phyloP scores from a whole-genome alignment of 2,888 invertebrate species.

The Sialis fuliginosa region DNA sequence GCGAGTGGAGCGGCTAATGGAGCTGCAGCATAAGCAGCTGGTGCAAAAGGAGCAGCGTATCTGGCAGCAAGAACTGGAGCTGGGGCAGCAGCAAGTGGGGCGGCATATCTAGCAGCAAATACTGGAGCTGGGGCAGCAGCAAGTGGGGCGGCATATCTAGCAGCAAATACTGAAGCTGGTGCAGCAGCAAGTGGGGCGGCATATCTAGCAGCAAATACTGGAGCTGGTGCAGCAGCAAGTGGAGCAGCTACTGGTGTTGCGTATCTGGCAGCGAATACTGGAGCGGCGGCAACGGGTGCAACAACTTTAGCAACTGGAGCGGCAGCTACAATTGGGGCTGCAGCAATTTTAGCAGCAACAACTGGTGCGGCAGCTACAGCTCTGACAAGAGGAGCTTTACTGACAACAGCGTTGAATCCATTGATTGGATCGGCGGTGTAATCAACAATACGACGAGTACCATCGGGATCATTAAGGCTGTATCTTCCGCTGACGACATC shows the following conservation, averaged over 20 bases:
- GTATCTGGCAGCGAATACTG: slow-evolving; percentile 10
- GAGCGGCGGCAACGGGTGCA: slow-evolving; percentile 8
- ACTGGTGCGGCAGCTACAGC: slow-evolving; percentile 20
- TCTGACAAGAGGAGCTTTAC: slow-evolving; percentile 33
- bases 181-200: not conserved
- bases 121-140: not conserved
- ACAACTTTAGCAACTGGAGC: slow-evolving; percentile 1
- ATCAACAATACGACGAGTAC: slow-evolving; percentile 32
- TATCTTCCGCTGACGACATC: slow-evolving; percentile 39
- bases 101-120: not conserved
- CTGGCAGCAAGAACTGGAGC: not conserved
- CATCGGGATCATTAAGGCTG: slow-evolving; percentile 36
- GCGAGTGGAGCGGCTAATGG: slow-evolving; percentile 6
- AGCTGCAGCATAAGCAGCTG: slow-evolving; percentile 7
- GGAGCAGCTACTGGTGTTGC: slow-evolving; percentile 6
- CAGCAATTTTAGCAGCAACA: slow-evolving; percentile 4
- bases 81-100: slow-evolving; percentile 1
- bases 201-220: not conserved
- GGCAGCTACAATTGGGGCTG: slow-evolving; percentile 1
- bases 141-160: not conserved
- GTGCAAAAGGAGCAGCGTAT: not conserved
- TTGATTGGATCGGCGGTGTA: slow-evolving; percentile 41
- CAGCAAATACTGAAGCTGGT: not conserved
- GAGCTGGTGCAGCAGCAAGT: not conserved
- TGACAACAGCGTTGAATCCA: slow-evolving; percentile 45